These are phyloP conservation scores for Triplophysa bombifrons DNA, from an alignment of 2,797 vertebrate genomes.

Conservation along the genomic window DNA sequence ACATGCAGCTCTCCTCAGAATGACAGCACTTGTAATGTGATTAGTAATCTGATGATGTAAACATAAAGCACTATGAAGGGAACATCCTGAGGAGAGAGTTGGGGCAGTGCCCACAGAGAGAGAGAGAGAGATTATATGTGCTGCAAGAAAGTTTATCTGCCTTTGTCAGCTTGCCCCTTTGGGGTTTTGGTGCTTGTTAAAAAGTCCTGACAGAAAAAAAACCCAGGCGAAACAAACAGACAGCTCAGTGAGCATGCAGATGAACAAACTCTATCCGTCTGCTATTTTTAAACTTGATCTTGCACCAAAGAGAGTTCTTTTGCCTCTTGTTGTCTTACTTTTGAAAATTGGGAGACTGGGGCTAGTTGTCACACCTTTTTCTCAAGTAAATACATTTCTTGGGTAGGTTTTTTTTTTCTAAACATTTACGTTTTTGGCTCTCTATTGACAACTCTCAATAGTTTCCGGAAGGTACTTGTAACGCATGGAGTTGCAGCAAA, in stretches of 20 bases:
- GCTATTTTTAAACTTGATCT: constrained; percentile 28
- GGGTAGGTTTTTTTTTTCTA: neutral
- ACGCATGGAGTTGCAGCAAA: no score
- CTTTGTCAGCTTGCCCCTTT: constrained; percentile 72
- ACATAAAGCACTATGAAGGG: constrained; percentile 35
- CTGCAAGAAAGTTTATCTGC: constrained; percentile 63
- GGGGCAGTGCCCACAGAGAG: constrained; percentile 50
- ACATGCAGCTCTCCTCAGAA: constrained; percentile 24
- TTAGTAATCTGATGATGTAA: constrained; percentile 55
- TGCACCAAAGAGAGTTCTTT: neutral
- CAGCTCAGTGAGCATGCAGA: constrained; percentile 47
- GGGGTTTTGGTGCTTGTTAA: constrained; percentile 72
- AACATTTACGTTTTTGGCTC: no score
- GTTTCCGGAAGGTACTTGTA: no score
- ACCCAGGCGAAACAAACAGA: constrained; percentile 58
- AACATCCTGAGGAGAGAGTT: constrained; percentile 30
- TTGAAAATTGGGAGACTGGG: neutral
- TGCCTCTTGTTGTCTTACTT: neutral
- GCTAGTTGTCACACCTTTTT: neutral
- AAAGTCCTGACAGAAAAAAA: constrained; percentile 76
- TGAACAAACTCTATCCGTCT: constrained; percentile 44
- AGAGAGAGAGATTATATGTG: constrained; percentile 34
- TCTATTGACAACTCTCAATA: no score
- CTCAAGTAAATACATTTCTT: neutral
- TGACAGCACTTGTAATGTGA: constrained; percentile 51